Base-by-base conservation (phyloP, 2,113 vertebrate genomes). In the Nesospiza acunhae region DNA sequence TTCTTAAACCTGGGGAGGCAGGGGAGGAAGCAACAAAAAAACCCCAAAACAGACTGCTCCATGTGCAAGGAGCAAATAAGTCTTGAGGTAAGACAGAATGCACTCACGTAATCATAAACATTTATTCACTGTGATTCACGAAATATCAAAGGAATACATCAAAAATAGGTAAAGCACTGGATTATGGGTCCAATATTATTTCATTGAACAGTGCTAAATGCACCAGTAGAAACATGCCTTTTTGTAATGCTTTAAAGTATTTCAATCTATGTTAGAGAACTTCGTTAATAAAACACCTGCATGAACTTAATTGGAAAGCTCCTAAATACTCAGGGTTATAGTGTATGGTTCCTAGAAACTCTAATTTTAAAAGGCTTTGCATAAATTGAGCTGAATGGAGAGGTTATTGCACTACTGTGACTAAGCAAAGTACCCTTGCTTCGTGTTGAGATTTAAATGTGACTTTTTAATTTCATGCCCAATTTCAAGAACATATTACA, bases 21-120 rank as follows among this genome's bases (percentile, higher is more conserved):
- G 2, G 0, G 5, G 22, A 1, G 4, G 1, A 15, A 42, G 2
- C 17, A 23, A 5, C 8, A 28, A 67, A 56, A 41, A 49, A 4
- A 0, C 2, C 8, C 11, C 19, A 13, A 58, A 74, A 6, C 10
- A 82, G 23, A 42, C 8, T 58, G 2, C 11, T 87, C 68, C 26
- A 31, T 14, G 11, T 42, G 10, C 33, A 62, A 58, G 17, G 73
- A 24, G 31, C n/a, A 93, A 87, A 81, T 28, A 20, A 42, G 7
- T 52, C 22, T 28, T 75, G 26, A 90, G 8, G 20, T 68, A 78
- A 52, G 10, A 42, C 30, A 69, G 41, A 66, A 53, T 30, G 11
- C 18, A 42, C 4, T 50, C 49, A 79, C 7, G 20, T 18, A 53
- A 85, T 44, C 33, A 63, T 8, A 44, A 92, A 31, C 1, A 27